Evolutionary conservation across 92 coral and sea anemone species (phyloP).

Genomic region (Desmophyllum pertusum): DNA sequence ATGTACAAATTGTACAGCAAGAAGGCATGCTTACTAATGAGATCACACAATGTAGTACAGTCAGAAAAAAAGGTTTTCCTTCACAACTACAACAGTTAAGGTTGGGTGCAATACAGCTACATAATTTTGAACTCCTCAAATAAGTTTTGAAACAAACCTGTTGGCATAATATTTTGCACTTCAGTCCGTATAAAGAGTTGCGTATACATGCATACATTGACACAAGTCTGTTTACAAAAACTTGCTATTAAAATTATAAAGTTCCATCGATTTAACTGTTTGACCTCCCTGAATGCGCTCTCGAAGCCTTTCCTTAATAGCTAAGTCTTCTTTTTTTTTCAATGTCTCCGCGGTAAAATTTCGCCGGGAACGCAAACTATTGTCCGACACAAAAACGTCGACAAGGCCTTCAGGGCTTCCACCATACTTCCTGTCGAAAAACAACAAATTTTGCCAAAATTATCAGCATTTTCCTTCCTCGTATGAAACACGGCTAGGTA

Average conservation of each 20-base stretch:
- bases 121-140: not conserved
- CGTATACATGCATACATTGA: too few relatives aligned
- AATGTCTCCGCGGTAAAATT: slow-evolving; percentile 95
- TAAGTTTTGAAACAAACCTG: too few relatives aligned
- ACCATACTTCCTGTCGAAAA: slow-evolving; percentile 83
- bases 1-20: too few relatives aligned
- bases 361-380: slow-evolving; percentile 92
- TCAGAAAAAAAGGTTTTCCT: too few relatives aligned
- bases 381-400: slow-evolving; percentile 93
- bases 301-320: slow-evolving; percentile 93
- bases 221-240: not conserved
- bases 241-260: not conserved
- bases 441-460: not conserved
- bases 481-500: not conserved
- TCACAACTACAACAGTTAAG: too few relatives aligned
- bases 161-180: not conserved
- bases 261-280: slow-evolving; percentile 59
- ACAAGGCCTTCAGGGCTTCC: slow-evolving; percentile 92
- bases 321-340: slow-evolving; percentile 96
- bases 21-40: too few relatives aligned
- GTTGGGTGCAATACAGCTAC: not conserved
- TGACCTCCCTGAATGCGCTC: slow-evolving; percentile 88
- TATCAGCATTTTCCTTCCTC: not conserved
- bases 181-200: too few relatives aligned
- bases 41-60: too few relatives aligned